Evolutionary conservation across 2,888 invertebrate genomes (phyloP).

Genomic region (Acheta domesticus): DNA sequence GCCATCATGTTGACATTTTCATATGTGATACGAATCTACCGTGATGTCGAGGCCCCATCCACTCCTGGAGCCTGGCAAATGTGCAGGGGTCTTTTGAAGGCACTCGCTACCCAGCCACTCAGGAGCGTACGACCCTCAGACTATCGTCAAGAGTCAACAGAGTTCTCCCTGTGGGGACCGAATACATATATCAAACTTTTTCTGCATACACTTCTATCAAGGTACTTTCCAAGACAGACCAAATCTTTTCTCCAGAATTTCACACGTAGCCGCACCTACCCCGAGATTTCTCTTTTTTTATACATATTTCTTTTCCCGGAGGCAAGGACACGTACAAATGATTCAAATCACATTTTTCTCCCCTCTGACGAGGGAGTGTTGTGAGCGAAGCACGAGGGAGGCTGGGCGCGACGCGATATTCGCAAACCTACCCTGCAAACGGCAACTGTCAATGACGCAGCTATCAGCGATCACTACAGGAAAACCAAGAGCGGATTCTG

Average conservation of each 20-base stretch:
- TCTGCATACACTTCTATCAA: constrained; percentile 3
- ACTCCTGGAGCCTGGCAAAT: too few relatives aligned
- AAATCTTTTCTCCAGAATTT: constrained; percentile 7
- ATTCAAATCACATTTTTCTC: constrained; percentile 18
- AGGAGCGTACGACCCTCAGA: not conserved
- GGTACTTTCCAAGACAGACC: constrained; percentile 18
- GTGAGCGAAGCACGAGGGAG: not conserved
- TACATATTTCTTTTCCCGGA: constrained; percentile 4
- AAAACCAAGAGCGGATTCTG: too few relatives aligned
- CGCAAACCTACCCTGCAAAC: too few relatives aligned
- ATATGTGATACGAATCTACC: too few relatives aligned
- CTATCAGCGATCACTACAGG: too few relatives aligned
- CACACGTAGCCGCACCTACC: not conserved
- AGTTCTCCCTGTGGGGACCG: not conserved
- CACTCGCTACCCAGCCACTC: not conserved
- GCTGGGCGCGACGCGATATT: too few relatives aligned
- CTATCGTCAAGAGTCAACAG: constrained; percentile 7
- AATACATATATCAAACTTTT: constrained; percentile 18
- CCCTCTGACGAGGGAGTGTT: constrained; percentile 18
- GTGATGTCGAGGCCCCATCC: too few relatives aligned
- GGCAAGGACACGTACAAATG: constrained; percentile 6
- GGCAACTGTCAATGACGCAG: too few relatives aligned
- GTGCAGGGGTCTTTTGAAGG: not conserved
- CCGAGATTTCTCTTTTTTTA: constrained; percentile 3
- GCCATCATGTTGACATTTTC: too few relatives aligned